Percentiles rank a stretch among this genome's conserved stretches.
Evolutionary conservation across 2,797 vertebrate species (phyloP).

Genomic region (Thaleichthys pacificus): DNA sequence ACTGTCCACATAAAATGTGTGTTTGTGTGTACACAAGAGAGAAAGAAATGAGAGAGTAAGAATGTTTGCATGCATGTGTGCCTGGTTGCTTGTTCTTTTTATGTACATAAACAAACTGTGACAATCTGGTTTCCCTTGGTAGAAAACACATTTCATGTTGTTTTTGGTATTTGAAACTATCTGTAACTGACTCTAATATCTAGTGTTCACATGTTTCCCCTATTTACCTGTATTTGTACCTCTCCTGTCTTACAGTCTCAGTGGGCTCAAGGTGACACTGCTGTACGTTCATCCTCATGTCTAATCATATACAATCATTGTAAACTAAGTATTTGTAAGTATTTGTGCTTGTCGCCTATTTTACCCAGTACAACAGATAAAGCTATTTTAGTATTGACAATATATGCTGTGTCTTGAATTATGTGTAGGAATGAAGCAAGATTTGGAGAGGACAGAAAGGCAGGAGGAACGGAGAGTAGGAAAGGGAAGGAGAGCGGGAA

Average conservation of each 20-base stretch:
- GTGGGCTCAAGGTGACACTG: background rate
- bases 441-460: conserved; percentile 14
- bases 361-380: background rate
- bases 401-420: background rate
- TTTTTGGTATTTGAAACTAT: background rate
- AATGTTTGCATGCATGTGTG: conserved; percentile 18
- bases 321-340: background rate
- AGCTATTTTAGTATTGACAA: background rate
- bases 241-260: background rate
- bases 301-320: too few species aligned
- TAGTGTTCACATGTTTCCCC: background rate
- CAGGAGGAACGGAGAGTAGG: background rate
- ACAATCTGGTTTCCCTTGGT: conserved; percentile 33
- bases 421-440: background rate
- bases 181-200: background rate
- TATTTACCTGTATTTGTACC: background rate
- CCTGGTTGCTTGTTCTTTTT: conserved; percentile 11
- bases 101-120: conserved; percentile 24
- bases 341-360: background rate
- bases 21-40: background rate
- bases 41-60: background rate
- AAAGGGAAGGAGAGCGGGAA: background rate
- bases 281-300: background rate
- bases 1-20: background rate
- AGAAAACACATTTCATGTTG: conserved; percentile 9